phyloP scores from a whole-genome alignment of 2,888 invertebrate species.

The Dryocosmus kuriphilus region DNA sequence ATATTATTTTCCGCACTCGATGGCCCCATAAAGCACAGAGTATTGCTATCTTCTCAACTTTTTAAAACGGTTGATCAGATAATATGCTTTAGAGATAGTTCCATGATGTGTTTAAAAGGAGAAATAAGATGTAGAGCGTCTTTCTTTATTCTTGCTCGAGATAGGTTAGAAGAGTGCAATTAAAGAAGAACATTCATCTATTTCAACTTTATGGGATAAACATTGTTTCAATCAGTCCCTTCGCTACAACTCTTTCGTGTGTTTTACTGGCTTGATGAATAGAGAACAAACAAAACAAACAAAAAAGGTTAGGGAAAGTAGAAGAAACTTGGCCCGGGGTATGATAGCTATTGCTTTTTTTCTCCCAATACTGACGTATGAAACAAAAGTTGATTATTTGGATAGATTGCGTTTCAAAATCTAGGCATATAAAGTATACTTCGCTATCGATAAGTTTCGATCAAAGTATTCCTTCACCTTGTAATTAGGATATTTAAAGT shows the following conservation, averaged over 20 bases:
- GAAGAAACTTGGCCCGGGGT: no score
- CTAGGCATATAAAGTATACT: neutral
- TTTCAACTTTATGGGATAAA: conserved; percentile 8
- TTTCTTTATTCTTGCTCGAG: neutral
- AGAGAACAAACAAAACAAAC: conserved; percentile 52
- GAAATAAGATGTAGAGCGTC: no score
- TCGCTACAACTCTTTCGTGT: neutral
- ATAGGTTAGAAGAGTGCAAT: neutral
- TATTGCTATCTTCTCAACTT: conserved; percentile 1
- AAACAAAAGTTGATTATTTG: neutral
- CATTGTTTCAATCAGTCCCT: neutral
- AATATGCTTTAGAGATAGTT: neutral
- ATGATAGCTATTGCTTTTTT: neutral
- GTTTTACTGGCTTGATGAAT: neutral
- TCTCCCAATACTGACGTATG: neutral
- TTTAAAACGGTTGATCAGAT: neutral
- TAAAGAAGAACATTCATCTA: neutral
- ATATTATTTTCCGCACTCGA: conserved; percentile 46
- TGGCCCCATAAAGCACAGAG: conserved; percentile 18
- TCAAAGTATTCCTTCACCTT: conserved; percentile 29
- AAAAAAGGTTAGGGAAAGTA: conserved; percentile 9
- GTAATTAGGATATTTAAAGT: conserved; percentile 15
- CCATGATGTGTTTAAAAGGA: no score
- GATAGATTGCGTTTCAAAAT: neutral
- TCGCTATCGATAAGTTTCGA: neutral